phyloP scores from a whole-genome alignment of 2,797 vertebrate genomes.

The Dendrocincla tyrannina region DNA sequence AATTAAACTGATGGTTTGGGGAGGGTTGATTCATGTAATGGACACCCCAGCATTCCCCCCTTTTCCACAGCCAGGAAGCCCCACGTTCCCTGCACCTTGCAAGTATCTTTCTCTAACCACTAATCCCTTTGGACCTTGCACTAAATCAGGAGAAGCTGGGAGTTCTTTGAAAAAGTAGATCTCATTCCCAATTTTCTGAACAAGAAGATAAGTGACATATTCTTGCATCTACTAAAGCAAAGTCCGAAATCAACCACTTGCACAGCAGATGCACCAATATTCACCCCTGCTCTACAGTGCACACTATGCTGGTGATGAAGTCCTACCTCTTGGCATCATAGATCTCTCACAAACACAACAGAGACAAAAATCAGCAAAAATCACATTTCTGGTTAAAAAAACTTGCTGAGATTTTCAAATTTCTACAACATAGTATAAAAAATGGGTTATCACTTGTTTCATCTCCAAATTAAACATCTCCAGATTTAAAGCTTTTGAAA shows the following conservation, averaged over 20 bases:
- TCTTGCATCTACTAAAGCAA: background rate
- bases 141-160: background rate
- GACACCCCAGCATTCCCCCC: background rate
- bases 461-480: background rate
- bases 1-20: background rate
- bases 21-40: background rate
- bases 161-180: background rate
- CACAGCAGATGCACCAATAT: background rate
- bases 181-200: background rate
- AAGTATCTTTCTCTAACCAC: background rate
- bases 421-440: background rate
- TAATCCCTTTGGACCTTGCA: background rate
- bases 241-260: background rate
- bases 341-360: background rate
- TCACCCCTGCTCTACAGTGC: background rate
- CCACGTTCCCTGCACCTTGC: background rate
- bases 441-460: background rate
- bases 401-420: background rate
- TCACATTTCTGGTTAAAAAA: background rate
- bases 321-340: background rate
- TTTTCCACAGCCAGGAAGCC: background rate
- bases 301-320: background rate
- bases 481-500: background rate
- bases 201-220: background rate
- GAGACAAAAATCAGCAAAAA: background rate